phyloP scores from a whole-genome alignment of 35 echinoderm and acorn worm species.

The Amphiura filiformis region DNA sequence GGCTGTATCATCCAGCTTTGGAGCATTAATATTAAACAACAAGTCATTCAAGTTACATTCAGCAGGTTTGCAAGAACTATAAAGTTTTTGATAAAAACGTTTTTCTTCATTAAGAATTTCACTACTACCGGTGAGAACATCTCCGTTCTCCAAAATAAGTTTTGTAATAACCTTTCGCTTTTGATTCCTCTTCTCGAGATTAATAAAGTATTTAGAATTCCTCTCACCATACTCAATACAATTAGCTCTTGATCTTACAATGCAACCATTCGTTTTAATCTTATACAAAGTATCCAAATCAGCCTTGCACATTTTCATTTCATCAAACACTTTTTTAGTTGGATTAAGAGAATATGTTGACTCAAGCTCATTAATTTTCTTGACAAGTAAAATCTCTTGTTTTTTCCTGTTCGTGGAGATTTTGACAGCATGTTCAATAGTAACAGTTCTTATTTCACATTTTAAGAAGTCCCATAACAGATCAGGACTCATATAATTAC shows the following conservation, averaged over 20 bases:
- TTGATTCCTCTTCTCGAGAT: slow-evolving; percentile 41
- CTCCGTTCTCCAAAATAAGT: not conserved
- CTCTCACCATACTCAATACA: not conserved
- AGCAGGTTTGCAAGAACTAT: not conserved
- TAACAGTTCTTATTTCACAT: slow-evolving; percentile 27
- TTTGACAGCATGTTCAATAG: not conserved
- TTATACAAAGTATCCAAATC: not conserved
- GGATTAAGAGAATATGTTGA: not conserved
- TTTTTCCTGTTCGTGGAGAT: not conserved
- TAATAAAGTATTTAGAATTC: slow-evolving; percentile 25
- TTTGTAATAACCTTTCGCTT: slow-evolving; percentile 43
- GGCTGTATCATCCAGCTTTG: slow-evolving; percentile 1
- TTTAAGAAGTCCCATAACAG: slow-evolving; percentile 30
- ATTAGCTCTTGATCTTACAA: not conserved
- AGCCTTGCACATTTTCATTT: not conserved
- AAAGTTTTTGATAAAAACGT: slow-evolving; percentile 17
- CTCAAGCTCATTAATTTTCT: not conserved
- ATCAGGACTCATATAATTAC: not conserved
- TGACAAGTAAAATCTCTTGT: not conserved
- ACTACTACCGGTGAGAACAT: not conserved
- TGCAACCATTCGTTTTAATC: not conserved
- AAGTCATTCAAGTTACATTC: not conserved
- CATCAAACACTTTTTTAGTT: not conserved
- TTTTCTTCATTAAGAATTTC: slow-evolving; percentile 17
- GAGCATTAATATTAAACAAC: not conserved